These are phyloP conservation scores for Syrrhaptes paradoxus DNA, from an alignment of 2,113 vertebrate genomes.

Conservation along the genomic window DNA sequence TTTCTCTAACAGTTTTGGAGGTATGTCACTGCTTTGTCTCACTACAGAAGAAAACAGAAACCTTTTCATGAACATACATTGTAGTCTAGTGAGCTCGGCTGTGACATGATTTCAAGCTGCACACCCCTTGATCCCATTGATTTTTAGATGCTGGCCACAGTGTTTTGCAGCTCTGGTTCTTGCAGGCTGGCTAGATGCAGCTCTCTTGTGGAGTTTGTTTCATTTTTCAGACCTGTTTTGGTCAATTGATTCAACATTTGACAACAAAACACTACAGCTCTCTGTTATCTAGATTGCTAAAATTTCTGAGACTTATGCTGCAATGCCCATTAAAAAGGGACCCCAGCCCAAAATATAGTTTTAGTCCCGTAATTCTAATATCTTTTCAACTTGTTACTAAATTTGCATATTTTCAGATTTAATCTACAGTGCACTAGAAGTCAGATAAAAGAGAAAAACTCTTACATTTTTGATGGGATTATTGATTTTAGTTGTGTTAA, in stretches of 20 bases:
- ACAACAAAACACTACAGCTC: neutral
- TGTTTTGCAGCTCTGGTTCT: neutral
- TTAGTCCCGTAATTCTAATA: neutral
- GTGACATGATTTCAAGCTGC: neutral
- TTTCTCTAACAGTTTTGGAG: neutral
- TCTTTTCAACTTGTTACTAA: neutral
- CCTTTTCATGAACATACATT: accelerated
- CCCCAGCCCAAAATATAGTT: neutral
- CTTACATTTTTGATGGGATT: neutral
- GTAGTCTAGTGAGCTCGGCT: neutral
- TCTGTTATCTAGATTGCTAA: neutral
- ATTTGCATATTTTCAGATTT: neutral
- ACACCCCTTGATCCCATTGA: neutral
- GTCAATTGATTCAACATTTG: neutral
- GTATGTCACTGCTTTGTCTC: neutral
- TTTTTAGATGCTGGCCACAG: neutral
- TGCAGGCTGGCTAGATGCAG: neutral
- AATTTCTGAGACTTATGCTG: neutral
- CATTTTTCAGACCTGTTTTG: neutral
- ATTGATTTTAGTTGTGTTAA: neutral
- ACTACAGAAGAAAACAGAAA: neutral
- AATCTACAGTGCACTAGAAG: neutral
- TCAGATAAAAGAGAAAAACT: neutral
- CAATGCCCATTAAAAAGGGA: neutral
- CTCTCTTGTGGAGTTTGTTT: neutral